Conservation (phyloP, 2,888 invertebrate species). For the Margaritifera margaritifera region DNA sequence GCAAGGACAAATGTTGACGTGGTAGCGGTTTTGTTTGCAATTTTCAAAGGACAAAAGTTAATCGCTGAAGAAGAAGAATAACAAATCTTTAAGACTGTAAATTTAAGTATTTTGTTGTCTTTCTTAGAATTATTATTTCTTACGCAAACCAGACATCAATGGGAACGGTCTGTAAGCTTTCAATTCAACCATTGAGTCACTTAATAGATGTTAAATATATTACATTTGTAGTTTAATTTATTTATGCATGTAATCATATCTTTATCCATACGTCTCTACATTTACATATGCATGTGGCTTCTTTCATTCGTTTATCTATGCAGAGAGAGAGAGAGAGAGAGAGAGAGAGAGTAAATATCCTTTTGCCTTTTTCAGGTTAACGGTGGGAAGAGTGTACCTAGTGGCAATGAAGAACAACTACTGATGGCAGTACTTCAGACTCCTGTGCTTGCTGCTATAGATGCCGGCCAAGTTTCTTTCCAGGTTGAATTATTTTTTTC, state of each 20-base stretch:
- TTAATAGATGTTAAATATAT: background rate
- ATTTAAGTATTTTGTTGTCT: too few species aligned
- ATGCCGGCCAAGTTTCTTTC: slow-evolving; percentile 53
- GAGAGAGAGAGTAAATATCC: background rate
- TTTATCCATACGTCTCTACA: background rate
- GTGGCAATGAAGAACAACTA: slow-evolving; percentile 37
- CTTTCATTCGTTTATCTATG: background rate
- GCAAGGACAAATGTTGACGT: too few species aligned
- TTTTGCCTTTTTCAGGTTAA: slow-evolving; percentile 22
- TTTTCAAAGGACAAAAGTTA: too few species aligned
- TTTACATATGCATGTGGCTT: slow-evolving; percentile 1
- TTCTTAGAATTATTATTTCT: too few species aligned
- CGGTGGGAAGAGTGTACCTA: slow-evolving; percentile 28
- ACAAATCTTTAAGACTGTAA: too few species aligned
- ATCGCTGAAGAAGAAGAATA: too few species aligned
- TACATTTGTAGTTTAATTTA: background rate
- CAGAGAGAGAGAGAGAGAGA: too few species aligned
- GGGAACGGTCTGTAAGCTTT: too few species aligned
- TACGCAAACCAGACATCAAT: too few species aligned
- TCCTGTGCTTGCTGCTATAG: slow-evolving; percentile 46
- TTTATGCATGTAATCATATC: background rate
- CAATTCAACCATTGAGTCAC: too few species aligned
- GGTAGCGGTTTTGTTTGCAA: too few species aligned
- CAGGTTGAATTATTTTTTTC: slow-evolving; percentile 16
- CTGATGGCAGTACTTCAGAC: slow-evolving; percentile 27